These are phyloP conservation scores for Laterallus jamaicensis DNA, from an alignment of 2,113 vertebrate species.

Conservation along the genomic window DNA sequence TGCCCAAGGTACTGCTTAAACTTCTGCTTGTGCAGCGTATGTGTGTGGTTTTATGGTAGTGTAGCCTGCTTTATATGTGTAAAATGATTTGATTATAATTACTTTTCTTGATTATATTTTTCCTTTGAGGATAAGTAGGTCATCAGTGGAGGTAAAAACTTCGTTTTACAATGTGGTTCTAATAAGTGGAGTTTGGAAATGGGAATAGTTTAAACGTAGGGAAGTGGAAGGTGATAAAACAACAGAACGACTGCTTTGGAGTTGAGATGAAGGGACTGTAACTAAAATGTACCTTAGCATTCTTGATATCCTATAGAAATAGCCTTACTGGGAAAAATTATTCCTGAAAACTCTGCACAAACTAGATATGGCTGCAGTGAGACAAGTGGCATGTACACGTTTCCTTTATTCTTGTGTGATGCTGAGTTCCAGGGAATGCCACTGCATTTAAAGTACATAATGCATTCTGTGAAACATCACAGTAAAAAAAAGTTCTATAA, in stretches of 20 bases:
- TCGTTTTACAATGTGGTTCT: not conserved
- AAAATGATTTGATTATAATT: not conserved
- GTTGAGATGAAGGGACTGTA: not conserved
- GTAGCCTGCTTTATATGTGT: not conserved
- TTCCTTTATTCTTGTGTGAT: not conserved
- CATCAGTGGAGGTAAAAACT: not conserved
- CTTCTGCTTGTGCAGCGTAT: not conserved
- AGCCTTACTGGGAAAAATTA: not conserved
- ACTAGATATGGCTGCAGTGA: not conserved
- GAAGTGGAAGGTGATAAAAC: not conserved
- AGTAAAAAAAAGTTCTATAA: not conserved
- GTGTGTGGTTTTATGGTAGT: not conserved
- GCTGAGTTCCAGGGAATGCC: not conserved
- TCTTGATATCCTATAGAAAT: not conserved
- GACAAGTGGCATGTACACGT: not conserved
- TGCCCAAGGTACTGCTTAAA: not conserved
- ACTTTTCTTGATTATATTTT: not conserved
- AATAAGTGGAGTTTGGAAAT: not conserved
- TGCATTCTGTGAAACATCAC: not conserved
- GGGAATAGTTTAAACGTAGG: not conserved
- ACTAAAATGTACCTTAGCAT: not conserved
- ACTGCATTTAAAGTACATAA: not conserved
- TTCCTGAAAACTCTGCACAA: not conserved
- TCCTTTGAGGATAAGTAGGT: not conserved
- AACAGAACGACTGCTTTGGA: not conserved